Percentiles rank a stretch among this genome's conserved stretches.
These are phyloP conservation scores for Scaptomyza caliginosa DNA, from an alignment of 2,888 invertebrate genomes.

Conservation along the genomic window DNA sequence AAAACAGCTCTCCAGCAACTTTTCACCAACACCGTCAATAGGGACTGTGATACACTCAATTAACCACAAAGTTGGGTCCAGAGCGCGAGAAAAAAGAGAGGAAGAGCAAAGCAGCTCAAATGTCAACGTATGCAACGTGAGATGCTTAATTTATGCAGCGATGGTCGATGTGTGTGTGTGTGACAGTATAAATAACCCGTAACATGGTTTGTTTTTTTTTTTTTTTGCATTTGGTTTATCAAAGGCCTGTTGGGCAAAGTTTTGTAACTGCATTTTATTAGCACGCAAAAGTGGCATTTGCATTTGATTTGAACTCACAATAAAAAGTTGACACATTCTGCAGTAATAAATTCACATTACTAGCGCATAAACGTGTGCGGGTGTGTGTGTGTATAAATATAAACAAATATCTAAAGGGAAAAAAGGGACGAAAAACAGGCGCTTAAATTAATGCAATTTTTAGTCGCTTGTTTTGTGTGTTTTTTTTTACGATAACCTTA, in stretches of 20 bases:
- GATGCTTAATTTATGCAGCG: constrained; percentile 65
- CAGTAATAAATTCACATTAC: constrained; percentile 60
- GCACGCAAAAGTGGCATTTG: constrained; percentile 69
- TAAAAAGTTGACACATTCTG: constrained; percentile 45
- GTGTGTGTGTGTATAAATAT: constrained; percentile 4
- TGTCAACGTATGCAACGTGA: constrained; percentile 52
- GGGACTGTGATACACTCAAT: constrained; percentile 20
- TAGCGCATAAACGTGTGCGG: neutral
- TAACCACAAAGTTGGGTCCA: constrained; percentile 15
- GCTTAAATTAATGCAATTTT: constrained; percentile 71
- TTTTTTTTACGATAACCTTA: constrained; percentile 56
- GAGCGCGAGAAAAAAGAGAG: too few relatives aligned
- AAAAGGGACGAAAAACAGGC: constrained; percentile 54
- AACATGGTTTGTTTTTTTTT: constrained; percentile 20
- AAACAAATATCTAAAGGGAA: constrained; percentile 27
- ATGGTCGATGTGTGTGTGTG: constrained; percentile 24
- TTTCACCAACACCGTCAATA: neutral
- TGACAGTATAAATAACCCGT: constrained; percentile 60
- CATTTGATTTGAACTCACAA: constrained; percentile 67
- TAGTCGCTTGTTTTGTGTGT: constrained; percentile 16
- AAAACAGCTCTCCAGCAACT: constrained; percentile 5
- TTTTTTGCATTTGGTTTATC: neutral
- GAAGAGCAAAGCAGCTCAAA: constrained; percentile 38
- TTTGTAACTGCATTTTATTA: constrained; percentile 78
- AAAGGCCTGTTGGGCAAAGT: constrained; percentile 46